Evolutionary conservation across 2,113 vertebrate species (phyloP).

Genomic region (Accipiter virgatus): DNA sequence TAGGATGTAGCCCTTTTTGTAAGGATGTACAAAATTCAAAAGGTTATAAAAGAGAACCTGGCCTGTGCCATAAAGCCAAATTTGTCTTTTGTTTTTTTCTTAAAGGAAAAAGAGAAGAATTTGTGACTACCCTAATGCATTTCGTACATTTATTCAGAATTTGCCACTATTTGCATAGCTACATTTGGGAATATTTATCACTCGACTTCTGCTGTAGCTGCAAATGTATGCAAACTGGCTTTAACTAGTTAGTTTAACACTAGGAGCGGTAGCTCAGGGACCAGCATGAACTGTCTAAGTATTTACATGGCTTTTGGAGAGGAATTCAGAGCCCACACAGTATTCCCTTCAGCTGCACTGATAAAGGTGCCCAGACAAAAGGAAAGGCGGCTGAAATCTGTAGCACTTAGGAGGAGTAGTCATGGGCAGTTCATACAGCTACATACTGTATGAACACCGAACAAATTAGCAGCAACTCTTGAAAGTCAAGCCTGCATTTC

Average conservation of each 20-base stretch:
- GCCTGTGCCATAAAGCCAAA: background rate
- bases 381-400: background rate
- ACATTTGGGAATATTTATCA: background rate
- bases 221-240: background rate
- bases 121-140: background rate
- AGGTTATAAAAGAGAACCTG: background rate
- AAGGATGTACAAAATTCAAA: background rate
- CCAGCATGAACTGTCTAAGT: background rate
- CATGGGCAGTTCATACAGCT: background rate
- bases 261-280: background rate
- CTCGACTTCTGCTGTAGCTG: background rate
- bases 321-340: background rate
- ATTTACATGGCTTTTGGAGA: background rate
- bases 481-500: background rate
- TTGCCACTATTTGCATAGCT: background rate
- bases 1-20: background rate
- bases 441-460: background rate
- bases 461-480: background rate
- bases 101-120: background rate
- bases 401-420: background rate
- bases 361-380: background rate
- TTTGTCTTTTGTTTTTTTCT: background rate
- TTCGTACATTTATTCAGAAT: background rate
- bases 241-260: background rate
- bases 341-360: background rate